These are phyloP conservation scores for Dreissena polymorpha DNA, from an alignment of 1,140 invertebrate species.

Conservation along the genomic window DNA sequence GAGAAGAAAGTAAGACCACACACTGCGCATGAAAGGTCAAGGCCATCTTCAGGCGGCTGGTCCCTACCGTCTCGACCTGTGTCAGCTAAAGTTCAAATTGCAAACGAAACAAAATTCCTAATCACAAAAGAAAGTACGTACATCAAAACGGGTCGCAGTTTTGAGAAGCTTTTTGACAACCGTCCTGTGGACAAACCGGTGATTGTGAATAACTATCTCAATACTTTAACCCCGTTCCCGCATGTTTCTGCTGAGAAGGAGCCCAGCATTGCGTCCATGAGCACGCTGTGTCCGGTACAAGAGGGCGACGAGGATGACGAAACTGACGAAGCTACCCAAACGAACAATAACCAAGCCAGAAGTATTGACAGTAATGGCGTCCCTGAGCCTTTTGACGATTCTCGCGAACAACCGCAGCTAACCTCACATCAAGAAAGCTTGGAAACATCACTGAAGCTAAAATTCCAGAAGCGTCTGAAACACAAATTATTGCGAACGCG, in stretches of 20 bases:
- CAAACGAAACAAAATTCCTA: slow-evolving; percentile 17
- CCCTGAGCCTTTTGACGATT: background rate
- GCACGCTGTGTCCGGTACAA: slow-evolving; percentile 35
- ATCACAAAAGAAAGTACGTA: slow-evolving; percentile 53
- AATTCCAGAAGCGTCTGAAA: slow-evolving; percentile 9
- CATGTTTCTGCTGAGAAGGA: slow-evolving; percentile 5
- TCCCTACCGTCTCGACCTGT: slow-evolving; percentile 13
- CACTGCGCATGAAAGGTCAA: slow-evolving; percentile 32
- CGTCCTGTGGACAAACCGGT: slow-evolving; percentile 38
- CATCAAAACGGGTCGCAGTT: slow-evolving; percentile 45
- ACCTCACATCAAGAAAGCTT: too few species aligned
- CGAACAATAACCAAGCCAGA: background rate
- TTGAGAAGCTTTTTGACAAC: slow-evolving; percentile 47
- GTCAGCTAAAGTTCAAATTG: slow-evolving; percentile 6
- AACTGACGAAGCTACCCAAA: background rate
- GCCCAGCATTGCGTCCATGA: slow-evolving; percentile 34
- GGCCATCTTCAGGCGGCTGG: background rate
- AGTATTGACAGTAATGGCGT: background rate
- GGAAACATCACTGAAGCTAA: background rate
- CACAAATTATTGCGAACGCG: slow-evolving; percentile 15
- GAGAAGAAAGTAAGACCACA: slow-evolving; percentile 30
- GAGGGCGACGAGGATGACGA: slow-evolving; percentile 51
- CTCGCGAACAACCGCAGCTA: too few species aligned
- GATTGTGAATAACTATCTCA: slow-evolving; percentile 47
- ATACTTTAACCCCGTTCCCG: background rate